Evolutionary conservation across 2,797 vertebrate species (phyloP), one percentile per base, ranked within the genome.

Genomic region (Holocentrus rufus): DNA sequence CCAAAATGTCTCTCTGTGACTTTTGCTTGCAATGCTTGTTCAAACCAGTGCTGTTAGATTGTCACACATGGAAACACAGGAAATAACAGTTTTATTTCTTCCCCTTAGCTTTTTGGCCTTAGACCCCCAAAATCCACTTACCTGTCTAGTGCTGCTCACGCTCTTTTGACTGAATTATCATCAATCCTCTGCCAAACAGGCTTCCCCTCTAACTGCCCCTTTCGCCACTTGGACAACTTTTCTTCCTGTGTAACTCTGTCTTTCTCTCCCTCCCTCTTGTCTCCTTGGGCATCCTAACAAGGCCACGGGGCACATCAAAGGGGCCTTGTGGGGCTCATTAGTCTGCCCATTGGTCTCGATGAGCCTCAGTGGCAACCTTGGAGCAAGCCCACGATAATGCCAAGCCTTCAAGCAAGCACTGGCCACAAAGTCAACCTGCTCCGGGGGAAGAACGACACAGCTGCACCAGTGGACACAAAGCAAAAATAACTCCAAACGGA

Each of bases 271-370:
- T 25, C 18, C 52, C 44, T 55, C 44, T 49, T 8, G 9, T 46
- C 31, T 61, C 49, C 34, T 20, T 23, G 14, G 20, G 15, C 56
- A 53, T 79, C 78, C 80, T 83, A 88, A 86, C 82, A 78, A 89
- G 79, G 72, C 83, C 64, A 65, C 36, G 20, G 79, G 84, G 79
- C 72, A 69, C 81, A 70, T 84, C 64, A 72, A 20, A 11, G 56
- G 27, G 65, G 67, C 83, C 88, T 89, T 85, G 60, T 5, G 80
- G 85, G 91, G 76, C 86, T 93, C 87, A 91, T 94, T 93, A 92
- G 87, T 70, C 83, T 73, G 65, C 84, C 74, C 76, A 83, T 80
- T 85, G 81, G 72, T 84, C 73, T 79, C 69, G 75, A 59, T 55
- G 66, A 85, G 71, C 77, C 80, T 80, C 67, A 52, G 78, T 71